Percentiles rank a stretch among this genome's conserved stretches.
These are phyloP conservation scores for Lathronympha strigana DNA, from an alignment of 2,888 invertebrate genomes.

Conservation along the genomic window DNA sequence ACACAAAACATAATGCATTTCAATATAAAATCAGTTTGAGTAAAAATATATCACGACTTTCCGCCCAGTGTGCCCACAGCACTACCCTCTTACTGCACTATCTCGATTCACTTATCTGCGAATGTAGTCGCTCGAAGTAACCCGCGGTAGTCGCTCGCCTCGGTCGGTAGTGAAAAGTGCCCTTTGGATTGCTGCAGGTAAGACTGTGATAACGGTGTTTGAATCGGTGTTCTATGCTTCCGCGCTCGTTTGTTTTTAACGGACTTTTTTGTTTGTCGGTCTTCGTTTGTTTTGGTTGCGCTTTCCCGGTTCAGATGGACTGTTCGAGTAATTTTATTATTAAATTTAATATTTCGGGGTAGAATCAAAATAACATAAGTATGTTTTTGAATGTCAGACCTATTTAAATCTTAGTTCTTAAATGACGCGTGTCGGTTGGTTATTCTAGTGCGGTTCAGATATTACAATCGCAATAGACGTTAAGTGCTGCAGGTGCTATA, in stretches of 20 bases:
- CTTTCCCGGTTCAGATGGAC: neutral
- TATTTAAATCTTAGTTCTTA: too few species aligned
- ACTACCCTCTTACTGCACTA: conserved; percentile 68
- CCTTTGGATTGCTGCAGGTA: conserved; percentile 36
- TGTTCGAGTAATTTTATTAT: neutral
- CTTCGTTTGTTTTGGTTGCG: conserved; percentile 11
- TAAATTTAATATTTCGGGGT: neutral
- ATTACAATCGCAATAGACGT: too few species aligned
- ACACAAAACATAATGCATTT: too few species aligned
- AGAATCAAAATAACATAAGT: too few species aligned
- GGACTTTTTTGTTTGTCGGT: conserved; percentile 14
- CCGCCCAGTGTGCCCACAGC: conserved; percentile 51
- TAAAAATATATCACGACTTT: neutral
- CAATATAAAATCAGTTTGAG: too few species aligned
- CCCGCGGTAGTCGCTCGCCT: conserved; percentile 65
- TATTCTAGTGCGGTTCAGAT: too few species aligned
- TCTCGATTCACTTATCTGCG: conserved; percentile 77
- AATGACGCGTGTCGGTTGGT: too few species aligned
- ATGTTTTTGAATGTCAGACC: too few species aligned
- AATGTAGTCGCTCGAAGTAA: conserved; percentile 66
- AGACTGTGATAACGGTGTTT: conserved; percentile 33
- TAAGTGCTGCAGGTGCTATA: too few species aligned
- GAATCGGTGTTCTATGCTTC: conserved; percentile 21
- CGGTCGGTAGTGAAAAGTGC: conserved; percentile 41
- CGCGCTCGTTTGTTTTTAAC: conserved; percentile 25